Base-by-base conservation (phyloP, 92 coral and sea anemone genomes). In the Palythoa grandis region DNA sequence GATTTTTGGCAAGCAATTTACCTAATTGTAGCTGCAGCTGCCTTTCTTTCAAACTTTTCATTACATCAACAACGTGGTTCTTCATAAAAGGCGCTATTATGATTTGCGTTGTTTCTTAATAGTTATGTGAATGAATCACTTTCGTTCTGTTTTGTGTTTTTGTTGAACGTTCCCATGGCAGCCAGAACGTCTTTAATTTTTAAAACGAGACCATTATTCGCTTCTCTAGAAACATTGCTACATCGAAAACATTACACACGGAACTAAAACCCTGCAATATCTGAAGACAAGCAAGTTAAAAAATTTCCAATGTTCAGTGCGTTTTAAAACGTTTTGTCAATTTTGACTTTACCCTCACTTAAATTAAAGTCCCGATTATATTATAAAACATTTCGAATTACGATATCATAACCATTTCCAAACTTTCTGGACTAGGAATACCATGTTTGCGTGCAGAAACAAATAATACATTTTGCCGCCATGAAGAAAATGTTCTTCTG, bases 361-460 rank as follows among this genome's bases (percentile, higher is more conserved):
- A 0, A 4, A 15, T 16, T 12, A 16, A n/a, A 15, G 20, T 15
- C 20, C 5, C 14, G 3, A 4, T 12, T 58, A n/a, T 24, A 20
- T 6, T 23, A 20, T 20, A 14, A n/a, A 66, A 20, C 71, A n/a
- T 20, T 76, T 14, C 24, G 20, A 57, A 47, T 77, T 24, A 77
- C 11, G 69, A 8, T 77, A 77, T 57, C 11, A 35, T 57, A 25
- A 52, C 50, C 11, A 77, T 14, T 77, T 77, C 82, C 63, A 77
- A 54, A 24, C 40, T 35, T 13, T 77, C 82, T 54, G 82, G 82
- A 25, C 54, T 35, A 58, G 52, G 40, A 15, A 56, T 15, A 56
- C 68, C 67, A 14, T 52, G 68, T 16, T 52, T 77, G 14, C 82
- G 69, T 29, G 82, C 82, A 7, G 68, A 77, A 35, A 77, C 65